These are phyloP conservation scores for Remorina albescens DNA, from an alignment of 2,797 vertebrate species.

Conservation along the genomic window DNA sequence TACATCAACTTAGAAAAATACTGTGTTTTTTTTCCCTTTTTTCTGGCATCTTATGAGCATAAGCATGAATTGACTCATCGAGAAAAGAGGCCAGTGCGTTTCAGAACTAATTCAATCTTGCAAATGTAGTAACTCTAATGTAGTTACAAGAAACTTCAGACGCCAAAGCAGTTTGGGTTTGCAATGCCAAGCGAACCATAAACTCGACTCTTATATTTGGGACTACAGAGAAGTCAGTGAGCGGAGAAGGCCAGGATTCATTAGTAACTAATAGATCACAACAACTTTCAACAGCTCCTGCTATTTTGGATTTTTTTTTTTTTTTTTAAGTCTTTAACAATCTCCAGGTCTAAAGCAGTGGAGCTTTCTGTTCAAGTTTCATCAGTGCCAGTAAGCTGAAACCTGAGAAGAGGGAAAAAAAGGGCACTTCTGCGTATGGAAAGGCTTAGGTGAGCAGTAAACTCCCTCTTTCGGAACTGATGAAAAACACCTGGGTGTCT, in stretches of 20 bases:
- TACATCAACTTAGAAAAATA: neutral
- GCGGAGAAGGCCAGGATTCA: slow-evolving; percentile 26
- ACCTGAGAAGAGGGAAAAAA: slow-evolving; percentile 68
- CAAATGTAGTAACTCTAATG: slow-evolving; percentile 8
- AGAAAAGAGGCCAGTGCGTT: neutral
- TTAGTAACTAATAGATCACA: slow-evolving; percentile 43
- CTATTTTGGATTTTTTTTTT: slow-evolving; percentile 27
- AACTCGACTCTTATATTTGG: slow-evolving; percentile 2
- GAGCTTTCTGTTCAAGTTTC: slow-evolving; percentile 49
- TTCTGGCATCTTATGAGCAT: neutral
- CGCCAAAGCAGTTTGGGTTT: slow-evolving; percentile 5
- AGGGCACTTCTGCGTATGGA: slow-evolving; percentile 76
- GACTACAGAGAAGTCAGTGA: slow-evolving; percentile 38
- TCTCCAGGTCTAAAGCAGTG: slow-evolving; percentile 37
- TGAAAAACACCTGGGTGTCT: slow-evolving; percentile 84
- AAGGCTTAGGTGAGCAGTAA: slow-evolving; percentile 80
- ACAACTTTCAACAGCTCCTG: slow-evolving; percentile 47
- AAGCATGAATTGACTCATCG: neutral
- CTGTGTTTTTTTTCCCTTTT: neutral
- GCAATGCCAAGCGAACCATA: slow-evolving; percentile 6
- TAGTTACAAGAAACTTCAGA: neutral
- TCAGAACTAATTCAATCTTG: slow-evolving; percentile 2
- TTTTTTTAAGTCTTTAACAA: slow-evolving; percentile 34
- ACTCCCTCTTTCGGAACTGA: slow-evolving; percentile 76
- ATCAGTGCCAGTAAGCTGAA: slow-evolving; percentile 69